Base-by-base conservation (phyloP, 2,113 vertebrate genomes). In the Panthera uncia region DNA sequence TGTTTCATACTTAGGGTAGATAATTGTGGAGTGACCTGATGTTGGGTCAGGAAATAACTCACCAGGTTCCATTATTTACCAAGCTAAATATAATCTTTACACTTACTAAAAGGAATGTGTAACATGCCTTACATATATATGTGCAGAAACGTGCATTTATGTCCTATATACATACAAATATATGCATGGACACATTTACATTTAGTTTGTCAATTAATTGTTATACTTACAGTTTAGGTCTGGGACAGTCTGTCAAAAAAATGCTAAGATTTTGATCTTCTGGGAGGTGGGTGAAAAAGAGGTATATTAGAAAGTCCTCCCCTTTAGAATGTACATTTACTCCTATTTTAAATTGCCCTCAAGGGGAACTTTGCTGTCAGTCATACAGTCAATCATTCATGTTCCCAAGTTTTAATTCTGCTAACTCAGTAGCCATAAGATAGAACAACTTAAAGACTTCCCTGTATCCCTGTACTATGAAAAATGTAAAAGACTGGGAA, bases 1-100 rank as follows among this genome's bases (percentile, higher is more conserved):
- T 74, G 36, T 71, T 97, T 92, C 29, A 83, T 71, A 88, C 91
- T 97, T 97, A 93, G 33, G 96, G 94, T 97, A 98, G 97, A 84
- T 41, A 85, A 66, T 83, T 52, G 79, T 81, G 94, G 91, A 97
- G 85, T 61, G 18, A 90, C 38, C 89, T 50, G 73, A 29, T 14
- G 93, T 93, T 94, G 57, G 1, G 21, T 84, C 52, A 83, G 88
- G 50, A 95, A 97, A 85, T 86, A 93, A 66, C 31, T 80, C 25
- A 78, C 10, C 14, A 95, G 2, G 21, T 95, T 79, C 31, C 45
- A 27, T 4, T 57, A 31, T 82, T 91, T 66, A 94, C 50, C 11
- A 89, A 87, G 13, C 38, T 25, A 95, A 96, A 89, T 45, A 79
- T 5, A 31, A 94, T 66, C 68, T 86, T 95, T 18, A 95, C 94